These are phyloP conservation scores for Bombus impatiens DNA, from an alignment of 1,140 invertebrate species.

Conservation along the genomic window DNA sequence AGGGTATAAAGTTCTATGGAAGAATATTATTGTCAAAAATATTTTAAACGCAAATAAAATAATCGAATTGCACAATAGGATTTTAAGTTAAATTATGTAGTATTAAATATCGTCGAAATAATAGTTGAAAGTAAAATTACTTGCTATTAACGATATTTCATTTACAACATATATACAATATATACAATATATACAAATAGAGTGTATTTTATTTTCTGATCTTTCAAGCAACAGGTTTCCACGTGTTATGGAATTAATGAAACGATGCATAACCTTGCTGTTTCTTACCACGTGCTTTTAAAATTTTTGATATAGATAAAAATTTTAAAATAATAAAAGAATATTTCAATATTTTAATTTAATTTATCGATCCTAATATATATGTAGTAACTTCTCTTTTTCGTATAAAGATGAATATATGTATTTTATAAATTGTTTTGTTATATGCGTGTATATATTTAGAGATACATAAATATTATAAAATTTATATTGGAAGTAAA, in stretches of 20 bases:
- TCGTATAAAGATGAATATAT: not conserved
- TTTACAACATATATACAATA: conserved; percentile 6
- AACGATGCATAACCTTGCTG: conserved; percentile 25
- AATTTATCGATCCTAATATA: not conserved
- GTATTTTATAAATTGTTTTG: not conserved
- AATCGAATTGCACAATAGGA: not conserved
- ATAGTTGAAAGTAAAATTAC: not conserved
- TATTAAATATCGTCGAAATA: not conserved
- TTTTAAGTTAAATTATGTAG: not conserved
- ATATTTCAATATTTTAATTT: not conserved
- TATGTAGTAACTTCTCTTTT: not conserved
- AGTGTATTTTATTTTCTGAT: not conserved
- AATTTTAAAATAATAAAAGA: not conserved
- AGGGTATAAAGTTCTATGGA: no score
- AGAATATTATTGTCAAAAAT: not conserved
- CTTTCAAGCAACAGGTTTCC: not conserved
- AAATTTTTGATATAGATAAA: not conserved
- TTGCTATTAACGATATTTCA: not conserved
- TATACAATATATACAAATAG: not conserved
- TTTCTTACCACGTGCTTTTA: conserved; percentile 19
- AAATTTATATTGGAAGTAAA: not conserved
- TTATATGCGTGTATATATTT: no score
- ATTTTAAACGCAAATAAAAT: not conserved
- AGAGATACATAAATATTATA: not conserved
- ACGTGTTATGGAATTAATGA: not conserved